Base-by-base conservation (phyloP, 1,140 invertebrate genomes). In the Trachymyrmex cornetzi region DNA sequence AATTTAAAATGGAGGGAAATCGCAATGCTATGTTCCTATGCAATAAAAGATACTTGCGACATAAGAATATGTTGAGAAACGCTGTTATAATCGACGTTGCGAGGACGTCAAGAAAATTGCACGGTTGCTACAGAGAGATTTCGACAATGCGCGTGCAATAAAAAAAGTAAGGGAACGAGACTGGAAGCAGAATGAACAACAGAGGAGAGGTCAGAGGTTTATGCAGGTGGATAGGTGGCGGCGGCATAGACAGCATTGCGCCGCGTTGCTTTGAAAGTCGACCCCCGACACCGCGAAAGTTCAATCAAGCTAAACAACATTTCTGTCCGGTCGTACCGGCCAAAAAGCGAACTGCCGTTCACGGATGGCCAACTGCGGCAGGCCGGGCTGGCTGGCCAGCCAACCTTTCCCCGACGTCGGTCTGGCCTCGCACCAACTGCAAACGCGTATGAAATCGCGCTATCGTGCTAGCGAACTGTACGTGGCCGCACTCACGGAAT, bases 301-400 rank as follows among this genome's bases (percentile, higher is more conserved):
- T 94, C 94, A 94, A 94, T 94, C 93, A 94, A 94, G 91, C 93
- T 93, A 93, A 94, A 93, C 93, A 94, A 94, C 93, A 93, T 94
- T 94, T 94, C 93, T 93, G 92, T 92, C 86, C 91, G 87, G 88
- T 93, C 91, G 91, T 24, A 67, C 93, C 92, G 87, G 86, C 93
- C 93, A 94, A 94, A 94, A 92, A 91, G 88, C 88, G 82, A 90
- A 91, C 91, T 90, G 84, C 90, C 88, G 81, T 85, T 87, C 90
- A 85, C 90, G 93, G 66, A 85, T 88, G 85, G 57, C 88, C 91
- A 92, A 91, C 89, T 89, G 90, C 87, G 89, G 89, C 89, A 75
- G 55, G 80, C 64, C 84, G 82, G 91, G 91, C 89, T 89, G 91
- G 89, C 92, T 88, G 90, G 89, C 91, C 92, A 92, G 93, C 90